Evolutionary conservation across 2,113 vertebrate genomes (phyloP), one percentile per base, ranked within the genome.

Genomic region (Paratilapia polleni): DNA sequence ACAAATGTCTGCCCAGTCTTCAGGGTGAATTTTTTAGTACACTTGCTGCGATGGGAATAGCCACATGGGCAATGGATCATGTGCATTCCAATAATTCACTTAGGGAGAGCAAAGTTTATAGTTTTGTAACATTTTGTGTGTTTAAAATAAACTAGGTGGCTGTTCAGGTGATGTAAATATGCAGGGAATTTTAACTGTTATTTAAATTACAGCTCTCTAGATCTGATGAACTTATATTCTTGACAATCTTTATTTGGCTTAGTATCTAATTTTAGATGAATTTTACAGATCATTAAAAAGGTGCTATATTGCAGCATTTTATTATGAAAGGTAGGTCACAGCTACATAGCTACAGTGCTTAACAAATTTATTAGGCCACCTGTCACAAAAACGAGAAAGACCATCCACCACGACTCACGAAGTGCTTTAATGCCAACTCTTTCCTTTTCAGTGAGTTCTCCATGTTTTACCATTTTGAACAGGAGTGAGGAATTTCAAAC

Each of bases 1-100:
- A 74, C 54, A 87, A 85, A 83, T 85, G 59, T 92, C 76, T 58
- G 68, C 76, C 68, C 56, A 64, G 83, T 84, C 77, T 83, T 82
- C 52, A 56, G 78, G 77, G 14, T 52, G 74, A 70, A 63, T 82
- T 80, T 87, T 82, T 83, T 74, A 83, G 47, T 77, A 73, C 64
- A 78, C 64, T 84, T 86, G 83, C 82, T 70, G 79, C 78, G 70
- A 81, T 9, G 76, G 68, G 47, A 52, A 73, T 52, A 73, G 47
- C 47, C 47, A 24, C 1, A 0, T 52, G 47, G 66, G 4, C 26
- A 73, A 73, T 8, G 17, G 26, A 73, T 31, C 11, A 12, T 31
- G 47, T 31, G 11, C 47, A 2, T 17, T n/a, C 47, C 68, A 73
- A 54, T 54, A 52, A 73, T n/a, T 52, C 6, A 73, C 26, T 52